Base-by-base conservation (phyloP, 2,113 vertebrate species). In the Menidia beryllina region DNA sequence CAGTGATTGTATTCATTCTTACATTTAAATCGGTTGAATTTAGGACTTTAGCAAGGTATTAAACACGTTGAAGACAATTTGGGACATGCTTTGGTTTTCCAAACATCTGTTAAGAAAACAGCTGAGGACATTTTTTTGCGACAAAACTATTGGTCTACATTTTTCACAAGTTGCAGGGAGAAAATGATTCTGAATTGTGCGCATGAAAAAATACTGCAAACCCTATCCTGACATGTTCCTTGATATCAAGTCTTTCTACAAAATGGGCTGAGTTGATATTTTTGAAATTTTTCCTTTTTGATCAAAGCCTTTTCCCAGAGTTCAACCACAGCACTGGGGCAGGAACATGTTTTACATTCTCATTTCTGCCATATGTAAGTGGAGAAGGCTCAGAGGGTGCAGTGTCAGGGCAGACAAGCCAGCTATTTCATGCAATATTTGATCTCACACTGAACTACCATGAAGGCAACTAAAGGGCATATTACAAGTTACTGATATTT, bases 301-400 rank as follows among this genome's bases (percentile, higher is more conserved):
- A 54, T 45, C 48, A 49, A 20, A 21, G 24, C 45, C 24, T 20
- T 45, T 30, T 62, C 20, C 48, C 75, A 66, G 64, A 66, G 55
- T 43, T 76, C 64, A 60, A 79, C 69, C 43, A 68, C 63, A 48
- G 63, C 55, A 58, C 60, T 75, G 59, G 68, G 76, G 78, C 75
- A 82, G 77, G 69, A 67, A 12, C 27, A 75, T 53, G 84, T 82
- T 85, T 84, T 81, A 82, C 70, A 78, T 19, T 78, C 61, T 52
- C 69, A 79, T 55, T 75, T 43, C 71, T 77, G 69, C 72, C 73
- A 55, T 62, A 58, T 63, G 55, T 51, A n/a, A n/a, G n/a, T 78
- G 68, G 81, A 76, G 81, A 38, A 58, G 36, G 13, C 47, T 51
- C 58, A 69, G 52, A 49, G 75, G 65, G 64, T 34, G 39, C 52